Conservation (phyloP, 2,888 invertebrate species). For the Drosophila yooni region DNA sequence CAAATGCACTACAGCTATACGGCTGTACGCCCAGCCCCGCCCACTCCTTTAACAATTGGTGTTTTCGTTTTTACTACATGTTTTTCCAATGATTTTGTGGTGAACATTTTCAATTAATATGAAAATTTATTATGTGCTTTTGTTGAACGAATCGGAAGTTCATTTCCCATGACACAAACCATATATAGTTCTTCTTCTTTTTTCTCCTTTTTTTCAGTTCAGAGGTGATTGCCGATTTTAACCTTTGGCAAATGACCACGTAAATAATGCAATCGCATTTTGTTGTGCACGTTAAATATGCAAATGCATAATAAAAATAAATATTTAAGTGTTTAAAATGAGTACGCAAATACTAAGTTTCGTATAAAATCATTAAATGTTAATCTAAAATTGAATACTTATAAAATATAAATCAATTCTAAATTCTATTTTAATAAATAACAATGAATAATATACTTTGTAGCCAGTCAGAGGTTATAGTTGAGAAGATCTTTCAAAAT, state of each 20-base stretch:
- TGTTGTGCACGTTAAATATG: constrained; percentile 24
- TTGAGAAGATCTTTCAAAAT: neutral
- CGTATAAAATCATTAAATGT: neutral
- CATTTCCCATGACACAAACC: constrained; percentile 48
- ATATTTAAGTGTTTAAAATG: constrained; percentile 18
- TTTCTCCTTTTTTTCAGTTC: constrained; percentile 8
- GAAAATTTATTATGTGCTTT: constrained; percentile 47
- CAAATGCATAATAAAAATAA: constrained; percentile 16
- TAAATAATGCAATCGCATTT: constrained; percentile 14
- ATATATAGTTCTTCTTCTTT: constrained; percentile 15
- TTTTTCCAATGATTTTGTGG: constrained; percentile 23
- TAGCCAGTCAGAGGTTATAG: neutral
- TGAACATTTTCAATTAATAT: constrained; percentile 60
- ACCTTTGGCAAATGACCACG: constrained; percentile 11
- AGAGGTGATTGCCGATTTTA: constrained; percentile 28
- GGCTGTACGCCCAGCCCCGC: constrained; percentile 3
- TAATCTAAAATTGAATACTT: neutral
- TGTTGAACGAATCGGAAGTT: constrained; percentile 50
- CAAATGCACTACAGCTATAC: constrained; percentile 8
- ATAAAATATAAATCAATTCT: neutral
- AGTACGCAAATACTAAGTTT: neutral
- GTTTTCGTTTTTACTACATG: constrained; percentile 10
- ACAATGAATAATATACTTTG: neutral
- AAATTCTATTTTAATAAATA: neutral
- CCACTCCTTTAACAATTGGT: neutral